Evolutionary conservation across 1,140 invertebrate species (phyloP).

Genomic region (Ostrea edulis): DNA sequence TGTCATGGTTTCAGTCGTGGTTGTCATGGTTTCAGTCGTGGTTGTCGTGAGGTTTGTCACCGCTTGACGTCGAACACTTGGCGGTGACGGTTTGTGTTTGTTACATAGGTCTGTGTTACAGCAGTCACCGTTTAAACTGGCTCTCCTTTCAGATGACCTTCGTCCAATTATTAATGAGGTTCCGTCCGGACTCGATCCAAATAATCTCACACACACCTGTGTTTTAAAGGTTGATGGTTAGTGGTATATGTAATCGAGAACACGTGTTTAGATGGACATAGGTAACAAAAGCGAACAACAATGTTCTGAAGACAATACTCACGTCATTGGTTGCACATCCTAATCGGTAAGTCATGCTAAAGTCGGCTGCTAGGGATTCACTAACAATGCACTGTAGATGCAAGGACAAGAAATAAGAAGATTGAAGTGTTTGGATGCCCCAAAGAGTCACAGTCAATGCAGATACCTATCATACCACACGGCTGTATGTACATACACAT

Average conservation of each 20-base stretch:
- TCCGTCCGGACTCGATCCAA: not conserved
- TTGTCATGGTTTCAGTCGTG: not conserved
- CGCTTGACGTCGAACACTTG: not conserved
- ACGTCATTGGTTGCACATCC: constrained; percentile 22
- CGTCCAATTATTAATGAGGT: not conserved
- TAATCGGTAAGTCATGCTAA: not conserved
- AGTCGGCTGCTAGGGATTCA: not conserved
- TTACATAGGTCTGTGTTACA: not conserved
- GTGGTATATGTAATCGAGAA: no score
- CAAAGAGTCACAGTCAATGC: not conserved
- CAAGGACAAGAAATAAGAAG: not conserved
- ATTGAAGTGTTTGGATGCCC: no score
- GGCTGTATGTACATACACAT: not conserved
- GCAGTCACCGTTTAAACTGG: not conserved
- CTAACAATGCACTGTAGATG: not conserved
- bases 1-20: not conserved
- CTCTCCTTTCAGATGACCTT: not conserved
- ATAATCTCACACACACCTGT: not conserved
- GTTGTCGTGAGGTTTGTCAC: not conserved
- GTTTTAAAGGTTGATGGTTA: not conserved
- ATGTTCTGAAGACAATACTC: not conserved
- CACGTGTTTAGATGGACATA: no score
- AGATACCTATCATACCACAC: not conserved
- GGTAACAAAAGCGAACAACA: no score
- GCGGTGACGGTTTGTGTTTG: not conserved